Evolutionary conservation across 2,797 vertebrate genomes (phyloP).

Genomic region (Melanotaenia parkinsoni): DNA sequence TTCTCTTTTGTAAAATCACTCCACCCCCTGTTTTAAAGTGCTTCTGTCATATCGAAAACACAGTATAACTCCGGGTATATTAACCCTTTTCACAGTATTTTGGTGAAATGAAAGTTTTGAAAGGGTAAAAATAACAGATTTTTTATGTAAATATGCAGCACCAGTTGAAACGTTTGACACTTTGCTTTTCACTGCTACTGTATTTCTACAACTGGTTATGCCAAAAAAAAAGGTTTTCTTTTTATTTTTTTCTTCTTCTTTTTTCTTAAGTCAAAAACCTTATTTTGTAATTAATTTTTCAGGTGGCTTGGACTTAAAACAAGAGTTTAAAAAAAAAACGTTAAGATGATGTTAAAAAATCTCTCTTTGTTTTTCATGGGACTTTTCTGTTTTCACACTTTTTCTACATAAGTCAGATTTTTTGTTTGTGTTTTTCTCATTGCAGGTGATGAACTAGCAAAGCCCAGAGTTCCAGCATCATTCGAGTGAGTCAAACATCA

Average conservation of each 20-base stretch:
- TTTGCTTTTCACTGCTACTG: not conserved
- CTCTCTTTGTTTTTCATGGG: not conserved
- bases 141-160: conserved; percentile 36
- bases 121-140: conserved; percentile 3
- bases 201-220: conserved; percentile 14
- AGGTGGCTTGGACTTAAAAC: conserved; percentile 52
- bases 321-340: conserved; percentile 24
- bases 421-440: conserved; percentile 48
- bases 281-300: conserved; percentile 43
- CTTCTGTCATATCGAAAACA: conserved; percentile 37
- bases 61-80: conserved; percentile 11
- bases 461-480: conserved; percentile 82
- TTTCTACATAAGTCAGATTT: not conserved
- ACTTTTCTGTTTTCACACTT: conserved; percentile 31
- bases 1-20: conserved; percentile 6
- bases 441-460: conserved; percentile 93
- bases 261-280: not conserved
- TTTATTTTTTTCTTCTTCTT: conserved; percentile 15
- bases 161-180: not conserved
- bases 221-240: not conserved
- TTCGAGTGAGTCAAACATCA: conserved; percentile 82
- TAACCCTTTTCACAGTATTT: conserved; percentile 34
- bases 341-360: conserved; percentile 23
- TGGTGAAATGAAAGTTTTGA: conserved; percentile 14
- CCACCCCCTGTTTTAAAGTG: conserved; percentile 57